Evolutionary conservation across 1,140 invertebrate species (phyloP).

Genomic region (Drosophila murphyi): DNA sequence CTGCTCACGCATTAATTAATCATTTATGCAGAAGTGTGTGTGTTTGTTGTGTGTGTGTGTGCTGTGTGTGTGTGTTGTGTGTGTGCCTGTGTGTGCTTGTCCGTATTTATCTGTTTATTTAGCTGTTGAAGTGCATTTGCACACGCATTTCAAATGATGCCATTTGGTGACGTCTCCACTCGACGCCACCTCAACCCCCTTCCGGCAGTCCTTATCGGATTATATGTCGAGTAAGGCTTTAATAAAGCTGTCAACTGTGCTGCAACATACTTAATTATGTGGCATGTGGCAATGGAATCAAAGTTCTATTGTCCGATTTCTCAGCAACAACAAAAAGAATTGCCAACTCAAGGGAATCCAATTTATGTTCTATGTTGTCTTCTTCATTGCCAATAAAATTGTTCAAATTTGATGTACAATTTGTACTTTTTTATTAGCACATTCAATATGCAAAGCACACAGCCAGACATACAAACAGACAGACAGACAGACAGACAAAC

Average conservation of each 20-base stretch:
- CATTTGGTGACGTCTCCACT: constrained; percentile 55
- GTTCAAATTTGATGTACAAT: constrained; percentile 75
- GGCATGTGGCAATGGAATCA: neutral
- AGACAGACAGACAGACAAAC: constrained; percentile 12
- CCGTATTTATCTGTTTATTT: neutral
- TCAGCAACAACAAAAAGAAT: neutral
- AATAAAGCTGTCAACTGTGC: neutral
- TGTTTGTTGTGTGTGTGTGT: constrained; percentile 13
- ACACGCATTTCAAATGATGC: constrained; percentile 76
- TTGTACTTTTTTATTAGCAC: constrained; percentile 81
- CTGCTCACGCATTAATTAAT: constrained; percentile 79
- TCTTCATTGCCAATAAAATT: constrained; percentile 64
- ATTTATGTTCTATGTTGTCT: constrained; percentile 30
- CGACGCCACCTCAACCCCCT: neutral
- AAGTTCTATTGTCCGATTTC: constrained; percentile 7
- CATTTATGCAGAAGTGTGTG: constrained; percentile 58
- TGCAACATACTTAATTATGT: neutral
- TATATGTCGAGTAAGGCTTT: neutral
- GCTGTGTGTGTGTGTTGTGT: constrained; percentile 22
- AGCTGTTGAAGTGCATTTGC: constrained; percentile 64
- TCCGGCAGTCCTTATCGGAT: neutral
- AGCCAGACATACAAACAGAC: constrained; percentile 28
- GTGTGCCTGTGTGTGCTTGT: constrained; percentile 15
- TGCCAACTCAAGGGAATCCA: constrained; percentile 9
- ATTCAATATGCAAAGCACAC: constrained; percentile 66